Base-by-base conservation (phyloP, 2,888 invertebrate genomes). In the Mythimna albipuncta region DNA sequence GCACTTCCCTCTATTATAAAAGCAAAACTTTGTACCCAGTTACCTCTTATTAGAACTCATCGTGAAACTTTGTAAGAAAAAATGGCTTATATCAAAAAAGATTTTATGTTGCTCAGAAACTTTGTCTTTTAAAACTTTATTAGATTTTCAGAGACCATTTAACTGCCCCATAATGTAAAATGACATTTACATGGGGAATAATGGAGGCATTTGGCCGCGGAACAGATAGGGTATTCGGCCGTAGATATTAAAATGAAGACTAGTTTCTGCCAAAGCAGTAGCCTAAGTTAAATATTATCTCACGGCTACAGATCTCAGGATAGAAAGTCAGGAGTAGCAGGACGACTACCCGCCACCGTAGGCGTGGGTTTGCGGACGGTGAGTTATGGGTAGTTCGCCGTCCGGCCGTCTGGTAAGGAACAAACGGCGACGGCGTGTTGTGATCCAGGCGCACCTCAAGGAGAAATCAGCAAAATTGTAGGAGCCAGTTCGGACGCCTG, bases 1-100 rank as follows among this genome's bases (percentile, higher is more conserved):
- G 57, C 80, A 73, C 50, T 73, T 62, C 35, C 35, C 44, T 73
- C 44, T 59, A 54, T 74, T 50, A 50, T 54, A 58, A 54, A 65
- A 79, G 44, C 21, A 73, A 73, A 79, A 80, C 63, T 80, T 80
- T 80, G 19, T 38, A 65, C 54, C 41, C 16, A 19, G n/a, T 54
- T 58, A 58, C 75, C 38, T 73, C 21, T 64, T 79, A 69, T 44
- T 66, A 65, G 50, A 81, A 76, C 66, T 69, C 77, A 63, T 81
- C 61, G 58, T 55, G n/a, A 58, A 77, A 80, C 57, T 74, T 80
- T 63, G 63, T 47, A 66, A 58, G 52, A 65, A 65, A 65, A 63
- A 63, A 74, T 57, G 52, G 44, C 38, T 52, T 57, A 44, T 21
- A 38, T 54, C 38, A 41, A 72, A 50, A 64, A 79, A 64, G 41